Percentiles rank a stretch among this genome's conserved stretches.
Evolutionary conservation across 2,888 invertebrate species (phyloP).

Genomic region (Cosmopolites sordidus): DNA sequence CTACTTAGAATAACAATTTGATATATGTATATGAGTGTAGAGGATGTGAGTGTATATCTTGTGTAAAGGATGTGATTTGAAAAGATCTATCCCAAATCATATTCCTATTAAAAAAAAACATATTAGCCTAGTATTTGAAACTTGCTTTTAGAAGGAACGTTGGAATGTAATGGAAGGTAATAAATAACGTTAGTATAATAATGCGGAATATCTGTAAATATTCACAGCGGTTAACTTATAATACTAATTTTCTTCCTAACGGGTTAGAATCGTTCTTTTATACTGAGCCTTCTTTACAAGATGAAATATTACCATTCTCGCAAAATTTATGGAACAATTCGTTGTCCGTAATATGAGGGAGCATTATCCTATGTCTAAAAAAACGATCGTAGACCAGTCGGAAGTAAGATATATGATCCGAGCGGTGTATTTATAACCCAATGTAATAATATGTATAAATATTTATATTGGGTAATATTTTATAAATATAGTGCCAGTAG

Average conservation of each 20-base stretch:
- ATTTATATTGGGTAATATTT: background rate
- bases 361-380: background rate
- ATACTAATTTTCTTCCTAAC: background rate
- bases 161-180: too few species aligned
- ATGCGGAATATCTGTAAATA: background rate
- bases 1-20: too few species aligned
- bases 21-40: too few species aligned
- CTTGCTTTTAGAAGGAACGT: too few species aligned
- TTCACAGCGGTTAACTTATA: background rate
- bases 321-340: background rate
- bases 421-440: background rate
- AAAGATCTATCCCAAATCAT: too few species aligned
- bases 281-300: background rate
- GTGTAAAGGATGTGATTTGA: too few species aligned
- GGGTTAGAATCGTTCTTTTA: conserved; percentile 1
- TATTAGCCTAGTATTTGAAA: too few species aligned
- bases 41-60: too few species aligned
- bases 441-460: background rate
- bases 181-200: background rate
- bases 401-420: background rate
- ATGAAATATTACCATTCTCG: background rate
- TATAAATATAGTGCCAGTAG: background rate
- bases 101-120: too few species aligned
- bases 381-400: background rate
- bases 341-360: background rate